Evolutionary conservation across 2,888 invertebrate genomes (phyloP).

Genomic region (Epinotia nisella): DNA sequence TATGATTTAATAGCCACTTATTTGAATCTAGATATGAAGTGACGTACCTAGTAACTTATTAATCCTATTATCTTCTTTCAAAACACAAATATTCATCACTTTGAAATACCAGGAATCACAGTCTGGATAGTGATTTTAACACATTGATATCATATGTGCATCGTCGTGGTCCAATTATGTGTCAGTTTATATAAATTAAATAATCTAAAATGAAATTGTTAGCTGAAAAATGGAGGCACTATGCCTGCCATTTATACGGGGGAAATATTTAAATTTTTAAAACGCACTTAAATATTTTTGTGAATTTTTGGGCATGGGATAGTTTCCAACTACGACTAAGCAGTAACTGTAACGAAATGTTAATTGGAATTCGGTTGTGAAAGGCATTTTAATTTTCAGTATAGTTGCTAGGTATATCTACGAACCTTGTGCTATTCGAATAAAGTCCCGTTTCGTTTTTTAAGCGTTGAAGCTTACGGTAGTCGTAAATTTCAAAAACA

Average conservation of each 20-base stretch:
- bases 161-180: no score
- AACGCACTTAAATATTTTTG: constrained; percentile 1
- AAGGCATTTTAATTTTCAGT: constrained; percentile 14
- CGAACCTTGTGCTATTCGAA: neutral
- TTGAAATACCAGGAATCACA: no score
- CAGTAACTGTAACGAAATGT: constrained; percentile 21
- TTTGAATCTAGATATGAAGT: neutral
- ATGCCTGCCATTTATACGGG: neutral
- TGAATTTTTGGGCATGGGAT: neutral
- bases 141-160: no score
- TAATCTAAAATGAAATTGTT: neutral
- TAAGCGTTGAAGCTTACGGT: neutral
- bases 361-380: constrained; percentile 20
- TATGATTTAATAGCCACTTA: constrained; percentile 7
- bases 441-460: neutral
- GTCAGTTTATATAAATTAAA: neutral
- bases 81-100: no score
- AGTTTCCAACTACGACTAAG: neutral
- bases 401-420: neutral
- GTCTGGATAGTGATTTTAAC: no score
- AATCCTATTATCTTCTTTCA: neutral
- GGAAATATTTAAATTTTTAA: neutral
- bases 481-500: constrained; percentile 6
- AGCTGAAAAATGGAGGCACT: neutral
- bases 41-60: neutral